Evolutionary conservation across 2,888 invertebrate genomes (phyloP).

Genomic region (Dolichopus griseipennis): DNA sequence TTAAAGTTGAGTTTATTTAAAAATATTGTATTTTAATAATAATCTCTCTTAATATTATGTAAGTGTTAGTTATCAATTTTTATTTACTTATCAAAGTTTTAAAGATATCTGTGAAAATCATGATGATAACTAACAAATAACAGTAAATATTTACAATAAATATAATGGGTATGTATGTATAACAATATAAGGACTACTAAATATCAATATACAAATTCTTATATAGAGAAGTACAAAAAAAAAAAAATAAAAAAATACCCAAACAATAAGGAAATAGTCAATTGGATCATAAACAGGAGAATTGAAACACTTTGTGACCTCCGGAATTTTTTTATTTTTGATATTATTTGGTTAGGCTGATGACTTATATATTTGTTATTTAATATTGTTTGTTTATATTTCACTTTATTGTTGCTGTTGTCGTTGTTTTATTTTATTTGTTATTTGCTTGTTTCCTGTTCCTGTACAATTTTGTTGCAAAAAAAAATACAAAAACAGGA

Average conservation of each 20-base stretch:
- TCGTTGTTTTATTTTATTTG: too few relatives aligned
- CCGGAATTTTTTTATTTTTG: background rate
- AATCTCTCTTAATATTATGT: too few relatives aligned
- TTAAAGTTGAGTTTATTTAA: too few relatives aligned
- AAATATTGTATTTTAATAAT: too few relatives aligned
- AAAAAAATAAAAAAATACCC: background rate
- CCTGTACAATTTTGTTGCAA: background rate
- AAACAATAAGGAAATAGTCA: background rate
- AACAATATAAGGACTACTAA: too few relatives aligned
- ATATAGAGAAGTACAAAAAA: too few relatives aligned
- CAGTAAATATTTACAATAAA: background rate
- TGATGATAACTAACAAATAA: background rate
- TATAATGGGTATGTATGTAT: too few relatives aligned
- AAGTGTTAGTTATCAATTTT: too few relatives aligned
- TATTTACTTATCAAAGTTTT: too few relatives aligned
- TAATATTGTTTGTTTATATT: background rate
- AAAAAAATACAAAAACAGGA: background rate
- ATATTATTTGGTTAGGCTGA: background rate
- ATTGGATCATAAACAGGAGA: background rate
- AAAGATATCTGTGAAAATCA: background rate
- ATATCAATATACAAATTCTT: too few relatives aligned
- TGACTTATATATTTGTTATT: too few relatives aligned
- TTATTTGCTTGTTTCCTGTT: background rate
- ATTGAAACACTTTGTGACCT: background rate
- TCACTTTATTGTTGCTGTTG: background rate